Conservation (phyloP, 2,113 vertebrate genomes). For the Macrotus californicus region DNA sequence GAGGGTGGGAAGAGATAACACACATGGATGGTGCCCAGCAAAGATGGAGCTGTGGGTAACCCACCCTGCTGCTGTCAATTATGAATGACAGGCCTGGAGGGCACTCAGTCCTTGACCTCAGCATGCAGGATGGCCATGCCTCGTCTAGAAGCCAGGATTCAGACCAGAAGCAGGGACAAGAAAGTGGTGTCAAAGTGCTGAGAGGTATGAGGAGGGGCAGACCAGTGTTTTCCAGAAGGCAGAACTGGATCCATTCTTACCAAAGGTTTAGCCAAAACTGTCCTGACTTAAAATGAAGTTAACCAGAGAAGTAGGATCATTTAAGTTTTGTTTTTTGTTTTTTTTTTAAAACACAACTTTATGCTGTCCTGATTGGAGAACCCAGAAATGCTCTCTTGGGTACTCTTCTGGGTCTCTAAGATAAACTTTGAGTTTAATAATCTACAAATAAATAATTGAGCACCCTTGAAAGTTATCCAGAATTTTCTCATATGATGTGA, state of each 20-base stretch:
- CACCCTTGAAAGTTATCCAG: background rate
- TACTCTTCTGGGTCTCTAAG: background rate
- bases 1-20: background rate
- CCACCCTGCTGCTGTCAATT: background rate
- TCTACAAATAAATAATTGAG: background rate
- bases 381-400: background rate
- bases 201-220: background rate
- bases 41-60: background rate
- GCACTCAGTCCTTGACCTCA: background rate
- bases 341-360: background rate
- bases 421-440: background rate
- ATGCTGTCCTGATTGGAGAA: background rate
- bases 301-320: background rate
- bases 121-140: background rate
- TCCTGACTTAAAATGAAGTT: background rate
- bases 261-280: background rate
- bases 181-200: background rate
- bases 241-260: background rate
- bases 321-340: background rate
- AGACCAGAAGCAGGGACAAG: background rate
- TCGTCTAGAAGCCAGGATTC: background rate
- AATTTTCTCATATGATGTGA: background rate
- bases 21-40: accelerated
- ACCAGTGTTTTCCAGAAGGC: background rate
- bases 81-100: background rate